phyloP scores from a whole-genome alignment of 1,140 invertebrate species.

The Cyclina sinensis region DNA sequence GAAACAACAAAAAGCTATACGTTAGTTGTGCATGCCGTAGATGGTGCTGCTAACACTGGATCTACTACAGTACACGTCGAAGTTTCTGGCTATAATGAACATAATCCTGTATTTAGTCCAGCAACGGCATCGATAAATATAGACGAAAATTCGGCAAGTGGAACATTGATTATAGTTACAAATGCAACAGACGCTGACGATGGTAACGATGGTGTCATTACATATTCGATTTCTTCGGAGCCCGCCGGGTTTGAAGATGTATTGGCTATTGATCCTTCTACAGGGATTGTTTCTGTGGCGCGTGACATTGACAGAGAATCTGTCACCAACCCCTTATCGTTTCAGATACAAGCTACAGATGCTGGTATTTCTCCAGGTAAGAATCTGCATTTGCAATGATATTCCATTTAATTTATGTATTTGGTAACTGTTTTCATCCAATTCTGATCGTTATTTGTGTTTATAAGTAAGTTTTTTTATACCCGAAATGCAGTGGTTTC shows the following conservation, averaged over 20 bases:
- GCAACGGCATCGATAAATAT: constrained; percentile 28
- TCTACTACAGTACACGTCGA: constrained; percentile 69
- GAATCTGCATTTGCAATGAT: too few species aligned
- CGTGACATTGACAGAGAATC: constrained; percentile 77
- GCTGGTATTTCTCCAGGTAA: constrained; percentile 62
- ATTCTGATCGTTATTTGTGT: too few species aligned
- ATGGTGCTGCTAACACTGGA: constrained; percentile 61
- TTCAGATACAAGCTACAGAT: constrained; percentile 70
- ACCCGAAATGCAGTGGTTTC: too few species aligned
- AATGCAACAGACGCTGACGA: constrained; percentile 94
- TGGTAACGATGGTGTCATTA: constrained; percentile 70
- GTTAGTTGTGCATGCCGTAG: constrained; percentile 67
- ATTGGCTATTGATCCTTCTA: constrained; percentile 69
- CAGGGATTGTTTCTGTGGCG: constrained; percentile 68
- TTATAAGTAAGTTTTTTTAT: too few species aligned
- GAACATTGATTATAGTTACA: constrained; percentile 93
- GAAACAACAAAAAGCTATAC: constrained; percentile 88
- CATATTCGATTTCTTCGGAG: constrained; percentile 52
- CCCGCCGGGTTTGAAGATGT: constrained; percentile 58
- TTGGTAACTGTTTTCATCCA: too few species aligned
- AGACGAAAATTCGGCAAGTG: constrained; percentile 86
- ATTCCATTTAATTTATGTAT: too few species aligned
- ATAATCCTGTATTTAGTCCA: constrained; percentile 92
- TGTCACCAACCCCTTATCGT: constrained; percentile 64
- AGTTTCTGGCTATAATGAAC: constrained; percentile 94